Evolutionary conservation across 2,888 invertebrate species (phyloP).

Genomic region (Oeneis ivallda): DNA sequence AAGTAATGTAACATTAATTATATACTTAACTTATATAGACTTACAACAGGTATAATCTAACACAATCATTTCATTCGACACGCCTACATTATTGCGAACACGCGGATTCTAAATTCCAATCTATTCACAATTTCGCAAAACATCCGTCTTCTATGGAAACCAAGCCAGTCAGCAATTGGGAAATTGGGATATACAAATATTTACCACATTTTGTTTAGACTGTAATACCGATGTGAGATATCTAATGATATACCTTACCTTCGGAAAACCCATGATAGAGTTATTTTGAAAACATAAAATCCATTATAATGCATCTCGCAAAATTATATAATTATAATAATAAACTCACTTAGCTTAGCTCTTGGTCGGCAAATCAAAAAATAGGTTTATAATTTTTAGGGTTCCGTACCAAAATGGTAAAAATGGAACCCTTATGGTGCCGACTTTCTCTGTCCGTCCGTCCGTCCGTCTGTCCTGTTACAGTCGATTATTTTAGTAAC

Average conservation of each 20-base stretch:
- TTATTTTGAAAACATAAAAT: not conserved
- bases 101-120: slow-evolving; percentile 18
- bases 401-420: no score
- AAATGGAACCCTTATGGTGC: no score
- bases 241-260: not conserved
- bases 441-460: no score
- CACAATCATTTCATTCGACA: not conserved
- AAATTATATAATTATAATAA: no score
- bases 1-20: no score
- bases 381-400: no score
- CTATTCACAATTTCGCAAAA: slow-evolving; percentile 30
- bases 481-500: no score
- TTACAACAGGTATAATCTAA: not conserved
- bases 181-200: slow-evolving; percentile 35
- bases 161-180: slow-evolving; percentile 45
- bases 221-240: slow-evolving; percentile 2
- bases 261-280: slow-evolving; percentile 5
- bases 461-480: no score
- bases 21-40: no score
- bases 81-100: not conserved
- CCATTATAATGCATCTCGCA: not conserved
- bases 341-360: not conserved
- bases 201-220: slow-evolving; percentile 30
- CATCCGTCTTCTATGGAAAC: slow-evolving; percentile 42
- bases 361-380: no score